phyloP scores from a whole-genome alignment of 2,797 vertebrate species.

The Trachops cirrhosus region DNA sequence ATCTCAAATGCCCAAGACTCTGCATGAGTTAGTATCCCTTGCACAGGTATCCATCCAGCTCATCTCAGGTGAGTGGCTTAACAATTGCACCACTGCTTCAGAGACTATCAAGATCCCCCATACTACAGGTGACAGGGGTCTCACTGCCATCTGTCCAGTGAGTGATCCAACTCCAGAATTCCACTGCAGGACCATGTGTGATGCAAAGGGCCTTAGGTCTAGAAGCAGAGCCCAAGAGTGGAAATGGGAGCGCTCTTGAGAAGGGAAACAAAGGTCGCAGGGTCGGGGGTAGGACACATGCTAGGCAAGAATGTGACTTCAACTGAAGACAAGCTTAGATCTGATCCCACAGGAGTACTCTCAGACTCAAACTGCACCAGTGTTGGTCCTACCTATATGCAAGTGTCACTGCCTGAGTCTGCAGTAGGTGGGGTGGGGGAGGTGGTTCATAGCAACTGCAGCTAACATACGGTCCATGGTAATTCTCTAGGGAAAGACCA shows the following conservation, averaged over 20 bases:
- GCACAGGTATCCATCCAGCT: background rate
- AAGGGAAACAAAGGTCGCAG: background rate
- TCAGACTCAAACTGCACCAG: background rate
- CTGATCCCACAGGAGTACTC: background rate
- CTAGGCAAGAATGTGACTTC: background rate
- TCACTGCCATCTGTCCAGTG: background rate
- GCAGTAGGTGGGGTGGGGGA: fast-evolving
- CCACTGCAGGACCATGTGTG: background rate
- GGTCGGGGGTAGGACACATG: background rate
- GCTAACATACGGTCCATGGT: background rate
- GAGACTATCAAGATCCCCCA: background rate
- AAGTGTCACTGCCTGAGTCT: background rate
- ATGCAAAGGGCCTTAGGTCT: background rate
- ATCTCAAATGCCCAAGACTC: background rate
- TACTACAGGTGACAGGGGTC: background rate
- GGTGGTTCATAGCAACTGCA: background rate
- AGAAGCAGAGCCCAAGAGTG: background rate
- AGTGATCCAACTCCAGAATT: background rate
- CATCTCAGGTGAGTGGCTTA: background rate
- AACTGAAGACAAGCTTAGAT: background rate
- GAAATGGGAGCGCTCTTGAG: background rate
- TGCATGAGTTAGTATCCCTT: background rate
- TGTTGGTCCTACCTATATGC: background rate
- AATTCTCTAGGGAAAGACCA: background rate
- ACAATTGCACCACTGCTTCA: background rate